Base-by-base conservation (phyloP, 2,113 vertebrate genomes). In the Pleuronectes platessa region DNA sequence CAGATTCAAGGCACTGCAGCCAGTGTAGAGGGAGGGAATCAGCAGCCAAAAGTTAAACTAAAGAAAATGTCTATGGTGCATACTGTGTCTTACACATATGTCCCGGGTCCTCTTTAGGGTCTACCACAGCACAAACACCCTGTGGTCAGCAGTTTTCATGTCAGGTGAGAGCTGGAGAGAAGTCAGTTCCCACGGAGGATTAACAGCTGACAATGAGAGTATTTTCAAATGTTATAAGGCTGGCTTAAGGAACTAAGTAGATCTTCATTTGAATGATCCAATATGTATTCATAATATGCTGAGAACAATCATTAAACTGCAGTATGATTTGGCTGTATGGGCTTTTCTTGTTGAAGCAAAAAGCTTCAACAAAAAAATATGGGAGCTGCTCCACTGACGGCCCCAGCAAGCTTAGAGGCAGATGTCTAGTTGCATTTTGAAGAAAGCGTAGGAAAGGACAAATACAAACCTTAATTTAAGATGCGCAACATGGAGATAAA, bases 141-240 rank as follows among this genome's bases (percentile, higher is more conserved):
- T 24, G 62, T 58, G 47, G 23, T 78, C 71, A 74, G 67, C 71
- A 67, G 61, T 75, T 69, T 65, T 51, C 59, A 21, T 24, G 37
- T 47, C 42, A 66, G 59, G 65, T 71, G 49, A 65, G 21, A 14
- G 14, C 7, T 12, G 12, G 59, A 37, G 24, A 77, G 49, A 76
- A 64, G 64, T 79, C 24, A 75, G 60, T 59, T 79, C 77, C 49
- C 54, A 60, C 17, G 2, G n/a, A 56, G 56, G 64, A 79, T 83
- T 86, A 83, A 58, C 49, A 79, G 76, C 63, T 64, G 42, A 68
- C 53, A 37, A 68, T 45, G 40, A 58, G 35, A 21, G 61, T 62
- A 71, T 27, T 59, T 15, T 65, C n/a, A 60, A 79, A 76, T 1
- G 64, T 45, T 55, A 47, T 13, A 12, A 8, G 53, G 20, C n/a